These are phyloP conservation scores for Nasonia giraulti DNA, from an alignment of 1,140 invertebrate genomes.

Conservation along the genomic window DNA sequence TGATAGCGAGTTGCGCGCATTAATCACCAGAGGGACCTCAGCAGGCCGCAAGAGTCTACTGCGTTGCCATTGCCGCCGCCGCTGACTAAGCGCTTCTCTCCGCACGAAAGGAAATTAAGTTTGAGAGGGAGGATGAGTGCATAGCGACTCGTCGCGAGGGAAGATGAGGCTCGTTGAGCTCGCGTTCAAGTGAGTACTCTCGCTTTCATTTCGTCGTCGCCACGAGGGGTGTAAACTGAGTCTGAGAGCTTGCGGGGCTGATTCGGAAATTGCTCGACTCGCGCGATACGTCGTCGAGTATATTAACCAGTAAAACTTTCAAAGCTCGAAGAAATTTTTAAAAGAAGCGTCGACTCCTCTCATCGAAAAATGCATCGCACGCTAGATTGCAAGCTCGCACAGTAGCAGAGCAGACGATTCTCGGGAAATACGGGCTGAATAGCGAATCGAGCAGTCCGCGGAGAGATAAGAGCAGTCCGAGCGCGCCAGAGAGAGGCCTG, in stretches of 20 bases:
- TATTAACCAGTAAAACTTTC: too few relatives aligned
- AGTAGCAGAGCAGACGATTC: too few relatives aligned
- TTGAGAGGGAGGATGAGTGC: slow-evolving; percentile 5
- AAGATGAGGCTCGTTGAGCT: slow-evolving; percentile 26
- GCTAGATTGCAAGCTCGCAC: too few relatives aligned
- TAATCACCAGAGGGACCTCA: slow-evolving; percentile 19
- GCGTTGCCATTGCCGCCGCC: neutral
- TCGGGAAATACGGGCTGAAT: neutral
- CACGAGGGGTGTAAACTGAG: neutral
- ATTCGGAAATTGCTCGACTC: neutral
- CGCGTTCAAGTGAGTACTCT: slow-evolving; percentile 13
- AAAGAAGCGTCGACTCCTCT: too few relatives aligned
- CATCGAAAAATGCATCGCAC: too few relatives aligned
- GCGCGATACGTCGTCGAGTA: neutral
- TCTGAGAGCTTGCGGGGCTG: neutral
- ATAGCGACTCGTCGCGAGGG: neutral
- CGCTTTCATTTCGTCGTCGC: slow-evolving; percentile 1
- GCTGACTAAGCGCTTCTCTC: slow-evolving; percentile 39
- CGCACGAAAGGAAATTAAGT: slow-evolving; percentile 33
- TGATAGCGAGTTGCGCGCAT: slow-evolving; percentile 35
- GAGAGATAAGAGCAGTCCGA: neutral
- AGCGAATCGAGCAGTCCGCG: neutral
- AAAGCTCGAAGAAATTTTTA: too few relatives aligned
- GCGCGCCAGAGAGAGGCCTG: neutral
- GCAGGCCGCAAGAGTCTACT: neutral